A percentile compares a stretch with the other conserved stretches of the same genome.
These are phyloP conservation scores for Pagrus major DNA, from an alignment of 2,113 vertebrate genomes.

Conservation along the genomic window DNA sequence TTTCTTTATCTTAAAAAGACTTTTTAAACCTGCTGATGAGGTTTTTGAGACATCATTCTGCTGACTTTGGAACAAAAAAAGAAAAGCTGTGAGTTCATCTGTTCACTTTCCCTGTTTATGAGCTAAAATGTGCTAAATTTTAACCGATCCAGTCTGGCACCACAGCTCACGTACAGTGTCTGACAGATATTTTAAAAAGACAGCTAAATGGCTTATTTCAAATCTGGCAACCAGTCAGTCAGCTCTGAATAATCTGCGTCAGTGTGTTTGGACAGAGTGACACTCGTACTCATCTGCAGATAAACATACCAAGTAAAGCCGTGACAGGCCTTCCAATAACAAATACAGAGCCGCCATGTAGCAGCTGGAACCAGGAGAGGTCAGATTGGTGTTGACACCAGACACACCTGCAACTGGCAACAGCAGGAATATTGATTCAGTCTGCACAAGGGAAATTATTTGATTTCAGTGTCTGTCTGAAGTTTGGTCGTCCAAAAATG, in stretches of 20 bases:
- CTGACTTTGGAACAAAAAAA: not conserved
- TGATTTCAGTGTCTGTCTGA: not conserved
- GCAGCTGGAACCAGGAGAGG: conserved; percentile 18
- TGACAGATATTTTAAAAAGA: not conserved
- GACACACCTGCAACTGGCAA: conserved; percentile 7
- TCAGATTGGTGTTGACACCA: conserved; percentile 11
- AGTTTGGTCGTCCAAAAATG: no score
- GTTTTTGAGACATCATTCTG: not conserved
- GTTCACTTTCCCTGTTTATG: not conserved
- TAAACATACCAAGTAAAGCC: conserved; percentile 14
- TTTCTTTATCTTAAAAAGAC: not conserved
- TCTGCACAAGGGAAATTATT: not conserved
- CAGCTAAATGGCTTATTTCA: conserved; percentile 18
- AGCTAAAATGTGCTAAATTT: not conserved
- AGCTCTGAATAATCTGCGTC: conserved; percentile 27
- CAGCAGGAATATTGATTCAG: not conserved
- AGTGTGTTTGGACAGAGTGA: conserved; percentile 36
- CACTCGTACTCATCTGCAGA: conserved; percentile 17
- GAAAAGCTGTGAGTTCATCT: not conserved
- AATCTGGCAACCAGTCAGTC: conserved; percentile 46
- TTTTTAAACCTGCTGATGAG: not conserved
- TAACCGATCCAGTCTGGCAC: not conserved
- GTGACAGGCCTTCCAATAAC: not conserved
- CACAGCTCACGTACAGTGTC: not conserved
- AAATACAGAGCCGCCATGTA: conserved; percentile 13